Evolutionary conservation across 2,113 vertebrate species (phyloP).

Genomic region (Pardalotus punctatus): DNA sequence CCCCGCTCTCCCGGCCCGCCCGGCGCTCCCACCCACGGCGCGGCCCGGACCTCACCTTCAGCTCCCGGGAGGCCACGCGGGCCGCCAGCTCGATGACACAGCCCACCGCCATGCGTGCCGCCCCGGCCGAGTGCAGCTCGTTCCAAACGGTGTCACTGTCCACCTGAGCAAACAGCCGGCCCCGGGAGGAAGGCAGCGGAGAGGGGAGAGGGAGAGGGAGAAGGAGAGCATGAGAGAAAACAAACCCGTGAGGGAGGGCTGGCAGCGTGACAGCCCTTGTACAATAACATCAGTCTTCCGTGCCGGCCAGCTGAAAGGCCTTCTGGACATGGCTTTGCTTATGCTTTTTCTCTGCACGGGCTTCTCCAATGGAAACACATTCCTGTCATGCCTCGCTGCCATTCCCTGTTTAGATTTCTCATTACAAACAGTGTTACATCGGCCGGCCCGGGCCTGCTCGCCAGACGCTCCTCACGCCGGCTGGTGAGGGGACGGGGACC

Average conservation of each 20-base stretch:
- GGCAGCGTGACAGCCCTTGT: constrained; percentile 87
- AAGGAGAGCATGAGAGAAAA: constrained; percentile 74
- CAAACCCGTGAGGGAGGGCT: constrained; percentile 87
- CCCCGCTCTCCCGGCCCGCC: constrained; percentile 22
- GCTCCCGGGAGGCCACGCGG: constrained; percentile 83
- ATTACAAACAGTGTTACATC: constrained; percentile 93
- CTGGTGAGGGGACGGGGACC: constrained; percentile 46
- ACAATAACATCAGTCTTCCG: constrained; percentile 98
- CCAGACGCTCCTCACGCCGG: constrained; percentile 55
- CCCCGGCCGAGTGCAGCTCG: constrained; percentile 82
- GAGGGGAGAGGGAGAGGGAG: constrained; percentile 52
- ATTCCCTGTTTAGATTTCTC: constrained; percentile 97
- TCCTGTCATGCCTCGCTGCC: constrained; percentile 97
- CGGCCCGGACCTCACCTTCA: constrained; percentile 84
- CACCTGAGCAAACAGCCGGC: constrained; percentile 97
- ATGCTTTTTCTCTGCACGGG: constrained; percentile 81
- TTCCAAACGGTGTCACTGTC: constrained; percentile 95
- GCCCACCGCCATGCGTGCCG: constrained; percentile 85
- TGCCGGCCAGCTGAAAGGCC: constrained; percentile 84
- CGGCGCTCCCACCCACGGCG: constrained; percentile 80
- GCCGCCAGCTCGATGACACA: constrained; percentile 88
- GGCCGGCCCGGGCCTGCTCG: constrained; percentile 74
- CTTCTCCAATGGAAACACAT: constrained; percentile 98
- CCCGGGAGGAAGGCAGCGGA: constrained; percentile 60
- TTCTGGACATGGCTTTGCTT: constrained; percentile 89